Evolutionary conservation across 2,113 vertebrate genomes (phyloP), one percentile per base, ranked within the genome.

Genomic region (Corvus moneduloides): DNA sequence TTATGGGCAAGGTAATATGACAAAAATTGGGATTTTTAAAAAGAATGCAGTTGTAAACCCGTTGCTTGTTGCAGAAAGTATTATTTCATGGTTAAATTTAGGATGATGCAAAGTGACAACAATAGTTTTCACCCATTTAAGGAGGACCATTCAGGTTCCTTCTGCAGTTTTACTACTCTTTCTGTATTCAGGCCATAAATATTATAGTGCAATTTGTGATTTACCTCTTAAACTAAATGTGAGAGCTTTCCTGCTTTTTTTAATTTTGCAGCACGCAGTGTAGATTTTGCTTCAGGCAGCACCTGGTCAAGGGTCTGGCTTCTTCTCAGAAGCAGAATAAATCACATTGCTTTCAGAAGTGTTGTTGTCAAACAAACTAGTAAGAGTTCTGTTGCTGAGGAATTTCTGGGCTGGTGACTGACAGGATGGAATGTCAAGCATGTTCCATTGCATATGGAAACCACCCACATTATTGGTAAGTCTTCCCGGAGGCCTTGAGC

Each of bases 41-140:
- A 61, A 22, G 13, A 51, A 55, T 33, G 6, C 2, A n/a, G 8
- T 33, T 62, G 6, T 6, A 87, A 76, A 76, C 1, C 3, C 39
- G 15, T 22, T 51, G 22, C 26, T 72, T 81, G 41, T 72, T 89
- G 15, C 4, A 17, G 13, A 67, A 76, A 10, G 3, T 56, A 20
- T 48, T 41, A 4, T 59, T 76, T 80, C 5, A 28, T 5, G 2
- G 4, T 10, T 63, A 63, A 44, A 68, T 63, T 54, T 44, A 52
- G 44, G 48, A 54, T 24, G 3, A 61, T 5, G 1, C n/a, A 54
- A 10, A 28, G 1, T 28, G 54, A 27, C 1, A 1, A 59, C 35
- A 44, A 12, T 4, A 52, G 5, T 37, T 78, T 77, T 69, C 33
- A 30, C 9, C 1, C 12, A 24, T 44, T 69, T 48, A 39, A 20